Base-by-base conservation (phyloP, 1,140 invertebrate genomes). In the Trissolcus basalis region DNA sequence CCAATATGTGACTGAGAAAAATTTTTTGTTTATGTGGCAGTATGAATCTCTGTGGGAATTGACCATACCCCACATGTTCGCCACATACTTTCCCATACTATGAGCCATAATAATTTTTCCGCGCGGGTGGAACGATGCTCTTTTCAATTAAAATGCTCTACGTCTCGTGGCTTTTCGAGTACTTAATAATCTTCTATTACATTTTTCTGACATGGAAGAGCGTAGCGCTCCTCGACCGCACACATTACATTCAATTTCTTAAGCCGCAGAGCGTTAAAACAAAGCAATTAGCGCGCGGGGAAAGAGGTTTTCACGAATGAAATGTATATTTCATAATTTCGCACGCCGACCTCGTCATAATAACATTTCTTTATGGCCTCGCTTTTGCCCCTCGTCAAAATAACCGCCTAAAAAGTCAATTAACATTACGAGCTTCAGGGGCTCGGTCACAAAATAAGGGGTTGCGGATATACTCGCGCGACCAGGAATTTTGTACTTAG, bases 331-430 rank as follows among this genome's bases (percentile, higher is more conserved):
- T 73, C 48, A 78, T 73, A 74, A 78, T 65, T 73, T 45, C 67
- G 63, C n/a, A n/a, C n/a, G 56, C 14, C 27, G 44, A 27, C 14
- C 56, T 72, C 65, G 65, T 70, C 65, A 65, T 72, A 75, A 75
- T 67, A 55, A 61, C 51, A 65, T 73, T 77, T 72, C 61, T 50
- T 47, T 15, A 48, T 35, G 27, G 48, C 43, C 53, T 58, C 44
- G 53, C 64, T 48, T 69, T 27, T 27, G 48, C 55, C 76, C 69
- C 69, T 58, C 64, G 53, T 69, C 64, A 60, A 49, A 69, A 78
- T 73, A 45, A 73, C 58, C 65, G 73, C 67, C 69, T 70, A 74
- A 81, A 83, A 80, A 80, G 81, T 83, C 81, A 84, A 84, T 84
- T 81, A 82, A 81, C 82, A 82, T 82, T 81, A 82, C 59, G 61